Percentiles rank a stretch among this genome's conserved stretches.
Conservation (phyloP, 2,797 vertebrate genomes). For the Oreortyx pictus region DNA sequence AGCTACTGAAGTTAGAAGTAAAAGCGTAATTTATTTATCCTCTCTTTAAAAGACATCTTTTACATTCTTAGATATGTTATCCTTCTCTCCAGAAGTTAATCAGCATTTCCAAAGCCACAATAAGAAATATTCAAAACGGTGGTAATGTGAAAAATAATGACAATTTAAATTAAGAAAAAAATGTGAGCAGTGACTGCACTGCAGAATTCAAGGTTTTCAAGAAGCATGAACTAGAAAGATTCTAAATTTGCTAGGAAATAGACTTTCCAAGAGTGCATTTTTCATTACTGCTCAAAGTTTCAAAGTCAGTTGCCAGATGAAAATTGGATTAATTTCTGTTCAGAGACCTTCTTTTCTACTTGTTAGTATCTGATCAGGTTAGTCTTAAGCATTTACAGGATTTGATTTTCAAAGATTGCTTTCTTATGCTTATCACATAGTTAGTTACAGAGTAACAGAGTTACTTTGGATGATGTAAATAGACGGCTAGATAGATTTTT, state of each 20-base stretch:
- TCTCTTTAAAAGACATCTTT: background rate
- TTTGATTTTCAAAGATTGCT: background rate
- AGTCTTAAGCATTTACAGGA: background rate
- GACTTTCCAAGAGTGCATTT: background rate
- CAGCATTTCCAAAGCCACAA: background rate
- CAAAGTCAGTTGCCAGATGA: background rate
- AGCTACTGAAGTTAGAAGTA: background rate
- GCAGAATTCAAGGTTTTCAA: background rate
- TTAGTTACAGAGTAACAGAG: too few relatives aligned
- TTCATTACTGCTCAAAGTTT: background rate
- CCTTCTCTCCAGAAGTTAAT: background rate
- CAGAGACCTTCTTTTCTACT: background rate
- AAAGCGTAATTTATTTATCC: background rate
- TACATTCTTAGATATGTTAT: background rate
- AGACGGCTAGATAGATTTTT: background rate
- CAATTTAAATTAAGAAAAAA: background rate
- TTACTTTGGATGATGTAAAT: background rate
- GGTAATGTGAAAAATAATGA: background rate
- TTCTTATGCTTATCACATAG: background rate
- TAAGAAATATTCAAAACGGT: background rate
- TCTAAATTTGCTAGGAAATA: background rate
- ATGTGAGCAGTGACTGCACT: background rate
- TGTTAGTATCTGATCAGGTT: background rate
- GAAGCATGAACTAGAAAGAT: background rate
- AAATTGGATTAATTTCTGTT: background rate